Percentiles rank a stretch among this genome's conserved stretches.
Conservation (phyloP, 2,888 invertebrate species). For the Alsophila aescularia region DNA sequence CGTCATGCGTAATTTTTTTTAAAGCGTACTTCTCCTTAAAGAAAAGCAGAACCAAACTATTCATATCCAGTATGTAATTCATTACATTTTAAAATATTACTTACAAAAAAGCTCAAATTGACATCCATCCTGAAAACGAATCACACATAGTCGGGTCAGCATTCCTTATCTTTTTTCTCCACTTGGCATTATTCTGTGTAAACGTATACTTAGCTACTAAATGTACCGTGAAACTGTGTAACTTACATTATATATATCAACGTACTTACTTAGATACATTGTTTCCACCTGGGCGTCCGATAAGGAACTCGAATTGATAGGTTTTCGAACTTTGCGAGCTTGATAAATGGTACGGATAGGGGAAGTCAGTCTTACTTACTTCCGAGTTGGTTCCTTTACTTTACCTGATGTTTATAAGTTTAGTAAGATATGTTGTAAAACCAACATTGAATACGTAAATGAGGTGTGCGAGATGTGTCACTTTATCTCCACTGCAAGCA, state of each 20-base stretch:
- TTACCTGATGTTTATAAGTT: neutral
- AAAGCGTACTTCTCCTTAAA: too few species aligned
- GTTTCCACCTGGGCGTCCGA: slow-evolving; percentile 17
- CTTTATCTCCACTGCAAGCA: too few species aligned
- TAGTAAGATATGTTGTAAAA: neutral
- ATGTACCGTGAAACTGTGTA: neutral
- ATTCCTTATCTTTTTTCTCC: too few species aligned
- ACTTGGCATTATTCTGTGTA: neutral
- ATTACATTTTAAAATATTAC: too few species aligned
- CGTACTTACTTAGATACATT: slow-evolving; percentile 7
- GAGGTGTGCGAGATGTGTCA: too few species aligned
- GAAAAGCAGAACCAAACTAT: too few species aligned
- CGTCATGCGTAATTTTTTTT: too few species aligned
- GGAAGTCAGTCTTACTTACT: slow-evolving; percentile 11
- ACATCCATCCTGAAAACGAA: too few species aligned
- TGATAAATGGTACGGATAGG: slow-evolving; percentile 18
- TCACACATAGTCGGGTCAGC: too few species aligned
- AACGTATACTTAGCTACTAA: neutral
- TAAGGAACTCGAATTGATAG: slow-evolving; percentile 23
- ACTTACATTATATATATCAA: neutral
- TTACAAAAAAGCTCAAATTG: too few species aligned
- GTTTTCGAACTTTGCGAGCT: slow-evolving; percentile 19
- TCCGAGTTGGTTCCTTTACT: neutral
- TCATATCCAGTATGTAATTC: too few species aligned
- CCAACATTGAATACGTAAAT: too few species aligned